Conservation (phyloP, 2,113 vertebrate species). For the Takifugu bimaculatus region DNA sequence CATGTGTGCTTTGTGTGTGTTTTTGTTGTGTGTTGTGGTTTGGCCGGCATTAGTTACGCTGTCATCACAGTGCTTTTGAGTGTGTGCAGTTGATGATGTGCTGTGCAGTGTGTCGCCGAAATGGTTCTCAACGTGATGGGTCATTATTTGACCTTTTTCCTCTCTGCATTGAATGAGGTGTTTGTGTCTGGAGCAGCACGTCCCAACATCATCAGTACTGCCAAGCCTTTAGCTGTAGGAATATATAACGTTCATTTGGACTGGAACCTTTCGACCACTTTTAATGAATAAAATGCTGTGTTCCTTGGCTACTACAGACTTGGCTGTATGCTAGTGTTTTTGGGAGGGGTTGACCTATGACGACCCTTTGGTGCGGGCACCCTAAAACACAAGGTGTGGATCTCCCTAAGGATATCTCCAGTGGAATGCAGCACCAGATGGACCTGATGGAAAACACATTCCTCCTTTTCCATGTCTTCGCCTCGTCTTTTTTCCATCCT, state of each 20-base stretch:
- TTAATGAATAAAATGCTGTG: constrained; percentile 11
- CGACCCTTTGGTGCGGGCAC: constrained; percentile 39
- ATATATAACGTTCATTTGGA: constrained; percentile 1
- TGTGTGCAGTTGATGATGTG: constrained; percentile 29
- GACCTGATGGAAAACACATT: constrained; percentile 66
- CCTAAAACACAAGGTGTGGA: constrained; percentile 23
- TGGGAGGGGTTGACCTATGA: constrained; percentile 31
- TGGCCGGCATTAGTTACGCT: constrained; percentile 10
- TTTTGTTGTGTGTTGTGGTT: constrained; percentile 6
- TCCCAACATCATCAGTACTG: constrained; percentile 16
- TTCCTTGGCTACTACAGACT: neutral
- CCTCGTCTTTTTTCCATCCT: constrained; percentile 18
- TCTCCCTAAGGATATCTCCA: constrained; percentile 52
- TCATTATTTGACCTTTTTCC: constrained; percentile 22
- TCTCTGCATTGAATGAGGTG: constrained; percentile 7
- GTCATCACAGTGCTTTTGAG: constrained; percentile 23
- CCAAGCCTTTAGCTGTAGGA: neutral
- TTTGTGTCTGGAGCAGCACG: constrained; percentile 13
- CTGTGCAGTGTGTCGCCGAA: constrained; percentile 8
- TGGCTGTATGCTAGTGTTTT: constrained; percentile 17
- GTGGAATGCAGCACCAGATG: constrained; percentile 66
- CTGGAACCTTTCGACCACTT: constrained; percentile 3
- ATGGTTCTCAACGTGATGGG: constrained; percentile 24
- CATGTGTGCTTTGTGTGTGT: constrained; percentile 25
- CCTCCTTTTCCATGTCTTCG: constrained; percentile 12